Evolutionary conservation across 1,140 invertebrate genomes (phyloP).

Genomic region (Drosophila ogumai): DNA sequence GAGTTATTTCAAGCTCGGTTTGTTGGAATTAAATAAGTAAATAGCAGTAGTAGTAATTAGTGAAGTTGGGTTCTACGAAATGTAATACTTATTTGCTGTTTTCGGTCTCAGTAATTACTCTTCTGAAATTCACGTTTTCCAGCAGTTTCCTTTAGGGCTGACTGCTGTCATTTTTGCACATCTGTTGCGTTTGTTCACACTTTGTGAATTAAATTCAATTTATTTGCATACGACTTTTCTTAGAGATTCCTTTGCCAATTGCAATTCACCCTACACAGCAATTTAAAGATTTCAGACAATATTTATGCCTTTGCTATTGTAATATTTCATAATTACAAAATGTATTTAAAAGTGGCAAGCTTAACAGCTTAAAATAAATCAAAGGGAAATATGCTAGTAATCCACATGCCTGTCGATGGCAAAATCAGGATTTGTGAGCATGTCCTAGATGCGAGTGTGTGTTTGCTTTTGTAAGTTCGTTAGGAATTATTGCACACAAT

Average conservation of each 20-base stretch:
- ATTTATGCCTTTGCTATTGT: not conserved
- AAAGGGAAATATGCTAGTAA: slow-evolving; percentile 5
- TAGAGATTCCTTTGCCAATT: not conserved
- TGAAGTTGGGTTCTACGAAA: not conserved
- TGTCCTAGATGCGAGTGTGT: slow-evolving; percentile 5
- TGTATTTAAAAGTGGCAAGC: not conserved
- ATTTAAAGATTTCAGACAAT: not conserved
- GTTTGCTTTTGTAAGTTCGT: slow-evolving; percentile 8
- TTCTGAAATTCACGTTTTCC: not conserved
- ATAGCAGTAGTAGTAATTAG: not conserved
- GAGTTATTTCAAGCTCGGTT: not conserved
- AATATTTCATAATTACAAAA: not conserved
- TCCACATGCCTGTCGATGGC: slow-evolving; percentile 16
- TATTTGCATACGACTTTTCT: slow-evolving; percentile 25
- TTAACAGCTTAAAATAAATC: slow-evolving; percentile 4
- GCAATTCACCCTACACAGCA: slow-evolving; percentile 2
- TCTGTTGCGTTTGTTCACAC: slow-evolving; percentile 14
- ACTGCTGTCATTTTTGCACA: slow-evolving; percentile 5
- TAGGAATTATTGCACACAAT: slow-evolving; percentile 27
- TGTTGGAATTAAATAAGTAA: not conserved
- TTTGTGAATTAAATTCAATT: slow-evolving; percentile 5
- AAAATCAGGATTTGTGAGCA: not conserved
- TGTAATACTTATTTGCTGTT: not conserved
- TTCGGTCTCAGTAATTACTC: not conserved
- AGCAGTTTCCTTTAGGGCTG: slow-evolving; percentile 1